Evolutionary conservation across 2,113 vertebrate genomes (phyloP).

Genomic region (Delphinapterus leucas): DNA sequence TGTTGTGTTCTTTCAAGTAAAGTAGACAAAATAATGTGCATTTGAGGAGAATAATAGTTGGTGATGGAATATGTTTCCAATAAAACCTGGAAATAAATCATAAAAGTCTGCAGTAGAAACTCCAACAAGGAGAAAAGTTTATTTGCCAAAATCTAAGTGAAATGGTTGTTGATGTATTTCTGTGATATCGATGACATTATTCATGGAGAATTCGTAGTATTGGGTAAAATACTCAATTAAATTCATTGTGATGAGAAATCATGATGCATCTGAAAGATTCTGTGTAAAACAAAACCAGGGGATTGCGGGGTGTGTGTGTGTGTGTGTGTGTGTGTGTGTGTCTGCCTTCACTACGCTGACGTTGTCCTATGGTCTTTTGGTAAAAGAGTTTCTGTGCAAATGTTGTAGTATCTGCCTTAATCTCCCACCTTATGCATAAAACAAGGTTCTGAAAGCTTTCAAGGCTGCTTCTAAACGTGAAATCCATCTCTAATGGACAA

Average conservation of each 20-base stretch:
- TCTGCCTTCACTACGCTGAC: neutral
- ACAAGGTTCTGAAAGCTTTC: neutral
- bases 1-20: neutral
- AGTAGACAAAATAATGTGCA: constrained; percentile 13
- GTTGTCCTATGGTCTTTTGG: too few relatives aligned
- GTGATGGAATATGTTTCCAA: constrained; percentile 10
- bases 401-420: neutral
- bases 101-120: neutral
- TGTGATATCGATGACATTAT: neutral
- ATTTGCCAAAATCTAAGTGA: constrained; percentile 21
- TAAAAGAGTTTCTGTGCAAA: neutral
- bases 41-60: neutral
- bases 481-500: neutral
- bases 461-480: neutral
- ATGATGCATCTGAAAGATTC: neutral
- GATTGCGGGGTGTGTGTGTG: too few relatives aligned
- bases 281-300: neutral
- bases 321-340: too few relatives aligned
- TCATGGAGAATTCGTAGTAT: neutral
- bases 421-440: neutral
- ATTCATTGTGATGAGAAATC: neutral
- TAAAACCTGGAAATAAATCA: constrained; percentile 34
- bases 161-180: constrained; percentile 22
- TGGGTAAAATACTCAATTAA: neutral
- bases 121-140: neutral